Evolutionary conservation across 2,888 invertebrate genomes (phyloP), one percentile per base, ranked within the genome.

Genomic region (Cacoxenus indagator): DNA sequence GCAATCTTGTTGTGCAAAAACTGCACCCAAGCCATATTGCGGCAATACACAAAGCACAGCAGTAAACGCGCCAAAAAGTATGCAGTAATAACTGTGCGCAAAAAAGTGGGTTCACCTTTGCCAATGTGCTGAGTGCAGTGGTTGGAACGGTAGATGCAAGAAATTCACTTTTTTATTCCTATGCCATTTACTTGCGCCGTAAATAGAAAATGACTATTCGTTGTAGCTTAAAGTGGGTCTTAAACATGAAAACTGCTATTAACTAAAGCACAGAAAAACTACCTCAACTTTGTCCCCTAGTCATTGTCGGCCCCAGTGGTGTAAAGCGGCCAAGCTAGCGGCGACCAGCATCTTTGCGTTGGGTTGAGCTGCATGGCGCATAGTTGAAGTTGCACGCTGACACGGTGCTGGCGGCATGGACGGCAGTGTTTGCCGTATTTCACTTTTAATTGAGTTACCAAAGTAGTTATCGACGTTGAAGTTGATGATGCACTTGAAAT

Each of bases 381-480:
- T n/a, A 31, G 59, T 17, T 59, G 31, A 31, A 59, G 31, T 59
- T 59, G 19, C 31, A 31, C 29, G 59, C 31, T 43, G 27, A n/a
- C n/a, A n/a, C n/a, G n/a, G n/a, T n/a, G n/a, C n/a, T n/a, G n/a
- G n/a, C n/a, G n/a, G n/a, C n/a, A n/a, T n/a, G n/a, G 17, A 26
- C 45, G 26, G 61, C 61, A 24, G 19, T 26, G 61, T n/a, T 26
- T 54, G 54, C 27, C n/a, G 11, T 19, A 55, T 54, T 64, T 59
- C 51, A 11, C 51, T 65, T 65, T 65, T 81, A 79, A 81, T 79
- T 79, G 74, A 79, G 78, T 79, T 81, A 72, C 75, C 67, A 75
- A 75, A 81, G 78, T 81, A 75, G 80, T 78, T 81, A 81, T 81
- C 73, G 74, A 51, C 51, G 51, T 69, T n/a, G n/a, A n/a, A n/a